Evolutionary conservation across 2,113 vertebrate species (phyloP), one percentile per base, ranked within the genome.

Genomic region (Upupa epops): DNA sequence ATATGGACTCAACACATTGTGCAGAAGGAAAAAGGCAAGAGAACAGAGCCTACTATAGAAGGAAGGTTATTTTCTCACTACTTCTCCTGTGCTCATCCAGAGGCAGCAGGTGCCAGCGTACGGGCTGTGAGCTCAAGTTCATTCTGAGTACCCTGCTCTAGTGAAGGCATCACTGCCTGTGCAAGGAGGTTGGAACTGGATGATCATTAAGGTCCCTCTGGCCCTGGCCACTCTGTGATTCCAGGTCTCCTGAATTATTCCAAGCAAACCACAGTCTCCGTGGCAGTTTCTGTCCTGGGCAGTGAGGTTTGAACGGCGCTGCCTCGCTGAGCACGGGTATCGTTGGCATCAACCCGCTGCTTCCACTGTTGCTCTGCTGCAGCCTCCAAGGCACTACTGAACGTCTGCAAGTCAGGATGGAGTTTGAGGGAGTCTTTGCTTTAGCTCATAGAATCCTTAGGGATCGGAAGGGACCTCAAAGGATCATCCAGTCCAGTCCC

Each of bases 351-450:
- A 94, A 94, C 91, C 63, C 71, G 11, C 22, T 83, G 66, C 59
- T 79, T 37, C 8, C 66, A 68, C 0, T 36, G 80, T 13, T 70
- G 69, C 25, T 45, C 13, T 70, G 42, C 46, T 77, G n/a, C 63
- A 85, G 55, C 72, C 26, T 59, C 72, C 70, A 20, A 64, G 73
- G 32, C 16, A 42, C 31, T 24, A 17, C 2, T 46, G 48, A 64
- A 58, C 6, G 73, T 48, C 72, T 66, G 34, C 54, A 80, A 65
- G 18, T 37, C 31, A 73, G 61, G 69, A 66, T 2, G 2, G 88
- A 80, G 68, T 71, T 91, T 94, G 83, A 95, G 77, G 79, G 74
- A 68, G 58, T 58, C 25, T 86, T 82, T 91, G n/a, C 88, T 76
- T 80, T 68, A 88, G 75, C 1, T 88, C 81, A n/a, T n/a, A n/a